These are phyloP conservation scores for Cheirogaleus medius DNA, from an alignment of 2,113 vertebrate genomes.

Conservation along the genomic window DNA sequence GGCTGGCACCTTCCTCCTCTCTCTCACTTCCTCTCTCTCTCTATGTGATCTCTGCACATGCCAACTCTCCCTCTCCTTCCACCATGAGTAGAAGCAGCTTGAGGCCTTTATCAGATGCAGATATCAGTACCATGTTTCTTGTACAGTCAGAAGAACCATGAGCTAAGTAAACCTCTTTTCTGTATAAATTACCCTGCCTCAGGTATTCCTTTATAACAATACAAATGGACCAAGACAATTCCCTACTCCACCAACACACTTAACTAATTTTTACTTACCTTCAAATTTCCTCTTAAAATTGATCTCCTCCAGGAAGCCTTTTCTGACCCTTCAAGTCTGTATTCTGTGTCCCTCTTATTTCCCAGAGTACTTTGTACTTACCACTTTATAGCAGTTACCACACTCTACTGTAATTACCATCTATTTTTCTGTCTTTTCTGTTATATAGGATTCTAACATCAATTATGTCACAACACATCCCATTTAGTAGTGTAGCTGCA, in stretches of 20 bases:
- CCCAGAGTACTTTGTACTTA: neutral
- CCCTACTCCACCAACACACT: neutral
- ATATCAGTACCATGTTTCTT: too few relatives aligned
- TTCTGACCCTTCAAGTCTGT: neutral
- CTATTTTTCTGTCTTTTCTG: constrained; percentile 5
- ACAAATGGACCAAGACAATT: too few relatives aligned
- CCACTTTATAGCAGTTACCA: neutral
- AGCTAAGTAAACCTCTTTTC: too few relatives aligned
- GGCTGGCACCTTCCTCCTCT: too few relatives aligned
- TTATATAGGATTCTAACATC: neutral
- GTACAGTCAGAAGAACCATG: too few relatives aligned
- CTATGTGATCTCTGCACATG: too few relatives aligned
- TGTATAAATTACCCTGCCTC: too few relatives aligned
- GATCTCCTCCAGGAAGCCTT: neutral
- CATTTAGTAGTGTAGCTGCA: neutral
- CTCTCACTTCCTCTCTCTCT: too few relatives aligned
- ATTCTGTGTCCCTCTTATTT: neutral
- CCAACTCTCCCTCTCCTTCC: too few relatives aligned
- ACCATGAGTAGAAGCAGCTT: too few relatives aligned
- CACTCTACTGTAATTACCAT: neutral
- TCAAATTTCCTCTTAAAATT: neutral
- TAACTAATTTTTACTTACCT: constrained; percentile 21
- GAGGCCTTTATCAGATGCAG: too few relatives aligned
- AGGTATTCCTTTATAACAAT: too few relatives aligned
- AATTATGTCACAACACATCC: neutral